A percentile compares a stretch with the other conserved stretches of the same genome.
Conservation (phyloP, 2,888 invertebrate genomes). For the Drosophila mercatorum region DNA sequence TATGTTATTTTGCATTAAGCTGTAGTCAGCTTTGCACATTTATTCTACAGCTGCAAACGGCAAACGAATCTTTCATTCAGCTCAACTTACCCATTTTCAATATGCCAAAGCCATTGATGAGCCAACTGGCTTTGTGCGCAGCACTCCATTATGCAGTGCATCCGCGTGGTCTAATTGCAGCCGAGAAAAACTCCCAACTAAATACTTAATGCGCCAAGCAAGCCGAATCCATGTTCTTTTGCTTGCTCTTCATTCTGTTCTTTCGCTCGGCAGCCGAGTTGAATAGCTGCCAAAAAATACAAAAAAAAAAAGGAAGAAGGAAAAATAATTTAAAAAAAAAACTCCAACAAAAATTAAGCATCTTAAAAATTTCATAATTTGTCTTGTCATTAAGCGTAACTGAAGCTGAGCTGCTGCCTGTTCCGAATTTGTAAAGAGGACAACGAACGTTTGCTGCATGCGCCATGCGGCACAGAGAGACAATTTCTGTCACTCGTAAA, state of each 20-base stretch:
- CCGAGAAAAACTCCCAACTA: slow-evolving; percentile 27
- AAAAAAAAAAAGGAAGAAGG: slow-evolving; percentile 32
- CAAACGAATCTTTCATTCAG: not conserved
- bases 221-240: slow-evolving; percentile 14
- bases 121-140: not conserved
- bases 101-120: slow-evolving; percentile 18
- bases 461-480: slow-evolving; percentile 37
- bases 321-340: slow-evolving; percentile 22
- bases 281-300: slow-evolving; percentile 48
- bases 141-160: slow-evolving; percentile 26
- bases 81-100: not conserved
- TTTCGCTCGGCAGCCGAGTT: slow-evolving; percentile 16
- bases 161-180: slow-evolving; percentile 41
- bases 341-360: slow-evolving; percentile 58
- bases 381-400: slow-evolving; percentile 69
- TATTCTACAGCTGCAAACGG: not conserved
- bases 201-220: slow-evolving; percentile 48
- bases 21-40: no score
- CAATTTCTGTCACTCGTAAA: slow-evolving; percentile 77
- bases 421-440: slow-evolving; percentile 19
- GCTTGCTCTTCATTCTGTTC: not conserved
- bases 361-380: slow-evolving; percentile 76
- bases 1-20: no score
- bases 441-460: slow-evolving; percentile 3
- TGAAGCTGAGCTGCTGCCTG: slow-evolving; percentile 40